Conservation (phyloP, 2,113 vertebrate species). For the Epinephelus cyanopodus region DNA sequence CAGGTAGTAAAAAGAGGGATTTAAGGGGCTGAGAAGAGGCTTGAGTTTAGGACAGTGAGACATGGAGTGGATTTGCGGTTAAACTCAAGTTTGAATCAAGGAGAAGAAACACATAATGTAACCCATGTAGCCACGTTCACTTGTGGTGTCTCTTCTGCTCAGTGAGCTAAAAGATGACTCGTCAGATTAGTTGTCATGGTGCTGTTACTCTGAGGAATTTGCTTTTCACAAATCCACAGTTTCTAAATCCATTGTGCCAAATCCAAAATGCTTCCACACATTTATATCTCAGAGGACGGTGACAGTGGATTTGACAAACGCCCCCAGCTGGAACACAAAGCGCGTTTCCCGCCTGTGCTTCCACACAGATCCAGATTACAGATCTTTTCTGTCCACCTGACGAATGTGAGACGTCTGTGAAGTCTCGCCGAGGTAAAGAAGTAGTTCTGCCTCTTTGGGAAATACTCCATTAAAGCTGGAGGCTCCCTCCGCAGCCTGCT, state of each 20-base stretch:
- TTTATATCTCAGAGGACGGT: too few relatives aligned
- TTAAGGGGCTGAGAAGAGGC: not conserved
- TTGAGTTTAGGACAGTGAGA: not conserved
- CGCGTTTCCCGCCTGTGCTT: too few relatives aligned
- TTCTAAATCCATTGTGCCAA: too few relatives aligned
- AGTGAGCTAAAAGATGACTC: not conserved
- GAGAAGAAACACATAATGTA: not conserved
- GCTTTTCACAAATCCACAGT: not conserved
- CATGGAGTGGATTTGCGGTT: not conserved
- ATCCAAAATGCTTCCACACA: too few relatives aligned
- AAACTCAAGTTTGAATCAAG: not conserved
- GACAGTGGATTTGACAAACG: too few relatives aligned
- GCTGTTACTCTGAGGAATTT: not conserved
- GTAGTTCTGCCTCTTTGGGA: conserved; percentile 51
- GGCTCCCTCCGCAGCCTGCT: conserved; percentile 57
- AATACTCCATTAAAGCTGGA: conserved; percentile 58
- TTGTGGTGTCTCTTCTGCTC: not conserved
- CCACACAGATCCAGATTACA: too few relatives aligned
- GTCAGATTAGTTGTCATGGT: not conserved
- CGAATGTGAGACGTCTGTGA: conserved; percentile 1
- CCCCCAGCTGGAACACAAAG: too few relatives aligned
- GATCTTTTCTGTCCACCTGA: not conserved
- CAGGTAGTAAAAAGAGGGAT: not conserved
- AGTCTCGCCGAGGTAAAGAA: conserved; percentile 20
- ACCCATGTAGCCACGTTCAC: not conserved